Evolutionary conservation across 2,113 vertebrate genomes (phyloP).

Genomic region (Vulpes ferrilata): DNA sequence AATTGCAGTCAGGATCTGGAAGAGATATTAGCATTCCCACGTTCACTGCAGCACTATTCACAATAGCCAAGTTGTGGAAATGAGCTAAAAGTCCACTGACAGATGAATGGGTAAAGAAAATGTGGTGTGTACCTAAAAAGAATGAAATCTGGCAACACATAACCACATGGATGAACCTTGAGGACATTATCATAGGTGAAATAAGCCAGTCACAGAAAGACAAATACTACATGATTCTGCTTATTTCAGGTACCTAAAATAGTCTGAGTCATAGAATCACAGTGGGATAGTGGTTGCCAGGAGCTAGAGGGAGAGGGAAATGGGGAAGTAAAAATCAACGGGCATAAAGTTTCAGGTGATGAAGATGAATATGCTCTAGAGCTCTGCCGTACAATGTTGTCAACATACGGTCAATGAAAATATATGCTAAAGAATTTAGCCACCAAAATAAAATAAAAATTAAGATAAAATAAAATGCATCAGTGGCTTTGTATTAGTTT

Average conservation of each 20-base stretch:
- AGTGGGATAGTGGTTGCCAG: not conserved
- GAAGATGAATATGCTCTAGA: not conserved
- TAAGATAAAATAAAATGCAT: not conserved
- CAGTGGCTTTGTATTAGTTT: not conserved
- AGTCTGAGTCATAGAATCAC: not conserved
- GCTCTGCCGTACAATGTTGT: not conserved
- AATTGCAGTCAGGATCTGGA: not conserved
- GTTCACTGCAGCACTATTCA: not conserved
- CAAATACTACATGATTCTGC: not conserved
- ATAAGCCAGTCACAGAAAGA: constrained; percentile 3
- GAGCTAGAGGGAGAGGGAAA: not conserved
- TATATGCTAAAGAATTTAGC: not conserved
- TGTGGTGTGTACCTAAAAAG: not conserved
- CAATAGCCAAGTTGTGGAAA: not conserved
- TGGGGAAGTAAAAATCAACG: not conserved
- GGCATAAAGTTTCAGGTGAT: not conserved
- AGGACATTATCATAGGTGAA: not conserved
- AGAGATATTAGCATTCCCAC: not conserved
- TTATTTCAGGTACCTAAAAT: not conserved
- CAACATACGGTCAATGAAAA: not conserved
- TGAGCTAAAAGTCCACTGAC: not conserved
- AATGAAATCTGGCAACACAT: not conserved
- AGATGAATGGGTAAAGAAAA: not conserved
- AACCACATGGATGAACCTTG: not conserved
- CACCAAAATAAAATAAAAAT: not conserved